Conservation (phyloP, 2,888 invertebrate species). For the Diplolepis rosae region DNA sequence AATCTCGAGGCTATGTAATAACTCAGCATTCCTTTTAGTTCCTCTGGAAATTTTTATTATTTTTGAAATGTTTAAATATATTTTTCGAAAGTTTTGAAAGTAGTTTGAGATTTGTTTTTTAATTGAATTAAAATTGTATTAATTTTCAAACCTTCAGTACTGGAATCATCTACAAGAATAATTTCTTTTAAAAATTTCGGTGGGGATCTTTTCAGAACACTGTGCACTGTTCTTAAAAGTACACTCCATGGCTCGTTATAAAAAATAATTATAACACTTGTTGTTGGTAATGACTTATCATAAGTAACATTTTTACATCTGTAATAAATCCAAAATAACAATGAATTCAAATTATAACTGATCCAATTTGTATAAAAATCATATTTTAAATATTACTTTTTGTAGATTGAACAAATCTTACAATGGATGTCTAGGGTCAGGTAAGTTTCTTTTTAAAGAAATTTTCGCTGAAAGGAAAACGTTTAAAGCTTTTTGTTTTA, state of each 20-base stretch:
- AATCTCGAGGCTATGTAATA: conserved; percentile 86
- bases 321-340: conserved; percentile 35
- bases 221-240: conserved; percentile 89
- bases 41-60: conserved; percentile 72
- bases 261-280: conserved; percentile 90
- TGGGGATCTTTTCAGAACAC: conserved; percentile 87
- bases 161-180: conserved; percentile 95
- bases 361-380: conserved; percentile 60
- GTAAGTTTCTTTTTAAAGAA: conserved; percentile 86
- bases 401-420: conserved; percentile 50
- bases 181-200: conserved; percentile 88
- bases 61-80: background rate
- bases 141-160: conserved; percentile 78
- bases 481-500: conserved; percentile 91
- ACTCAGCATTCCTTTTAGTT: conserved; percentile 85
- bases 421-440: conserved; percentile 77
- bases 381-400: conserved; percentile 21
- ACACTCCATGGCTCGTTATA: conserved; percentile 94
- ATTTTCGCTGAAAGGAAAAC: conserved; percentile 91
- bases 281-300: conserved; percentile 80
- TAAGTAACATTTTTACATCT: conserved; percentile 79
- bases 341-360: conserved; percentile 57
- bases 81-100: background rate
- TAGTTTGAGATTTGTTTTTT: background rate
- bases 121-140: background rate